Percentiles rank a stretch among this genome's conserved stretches.
Evolutionary conservation across 2,797 vertebrate genomes (phyloP).

Genomic region (Spea hammondii): DNA sequence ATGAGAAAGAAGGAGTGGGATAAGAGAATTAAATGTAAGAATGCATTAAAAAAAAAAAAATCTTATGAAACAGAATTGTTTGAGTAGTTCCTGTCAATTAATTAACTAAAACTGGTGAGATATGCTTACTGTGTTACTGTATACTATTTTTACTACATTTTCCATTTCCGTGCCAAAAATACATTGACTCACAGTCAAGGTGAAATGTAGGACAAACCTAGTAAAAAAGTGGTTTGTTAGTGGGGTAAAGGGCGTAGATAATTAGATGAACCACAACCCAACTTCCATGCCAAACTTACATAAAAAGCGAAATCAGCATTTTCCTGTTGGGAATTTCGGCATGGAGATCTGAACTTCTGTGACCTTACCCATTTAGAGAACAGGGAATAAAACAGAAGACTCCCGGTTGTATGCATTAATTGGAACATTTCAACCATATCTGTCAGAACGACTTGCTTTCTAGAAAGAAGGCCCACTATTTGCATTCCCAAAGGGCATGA

Average conservation of each 20-base stretch:
- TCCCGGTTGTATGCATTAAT: conserved; percentile 2
- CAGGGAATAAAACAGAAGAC: background rate
- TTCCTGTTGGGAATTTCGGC: conserved; percentile 30
- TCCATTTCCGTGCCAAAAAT: background rate
- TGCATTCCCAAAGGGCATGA: conserved; percentile 35
- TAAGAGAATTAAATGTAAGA: too few relatives aligned
- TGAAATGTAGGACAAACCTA: background rate
- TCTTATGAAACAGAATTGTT: too few relatives aligned
- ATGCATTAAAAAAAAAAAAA: too few relatives aligned
- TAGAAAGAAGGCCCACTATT: background rate
- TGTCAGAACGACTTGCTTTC: background rate
- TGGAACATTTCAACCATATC: conserved; percentile 24
- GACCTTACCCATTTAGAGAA: conserved; percentile 32
- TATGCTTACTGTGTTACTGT: too few relatives aligned
- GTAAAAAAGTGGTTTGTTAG: background rate
- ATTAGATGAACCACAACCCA: conserved; percentile 16
- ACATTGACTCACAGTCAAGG: background rate
- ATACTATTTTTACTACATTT: background rate
- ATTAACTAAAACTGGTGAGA: too few relatives aligned
- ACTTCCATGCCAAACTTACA: conserved; percentile 6
- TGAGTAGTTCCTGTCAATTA: too few relatives aligned
- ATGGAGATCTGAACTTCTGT: conserved; percentile 32
- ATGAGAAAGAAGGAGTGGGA: too few relatives aligned
- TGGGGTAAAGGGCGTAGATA: conserved; percentile 22
- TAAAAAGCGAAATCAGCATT: conserved; percentile 31